These are phyloP conservation scores for Taeniopygia guttata DNA, from an alignment of 2,797 vertebrate species.

Conservation along the genomic window DNA sequence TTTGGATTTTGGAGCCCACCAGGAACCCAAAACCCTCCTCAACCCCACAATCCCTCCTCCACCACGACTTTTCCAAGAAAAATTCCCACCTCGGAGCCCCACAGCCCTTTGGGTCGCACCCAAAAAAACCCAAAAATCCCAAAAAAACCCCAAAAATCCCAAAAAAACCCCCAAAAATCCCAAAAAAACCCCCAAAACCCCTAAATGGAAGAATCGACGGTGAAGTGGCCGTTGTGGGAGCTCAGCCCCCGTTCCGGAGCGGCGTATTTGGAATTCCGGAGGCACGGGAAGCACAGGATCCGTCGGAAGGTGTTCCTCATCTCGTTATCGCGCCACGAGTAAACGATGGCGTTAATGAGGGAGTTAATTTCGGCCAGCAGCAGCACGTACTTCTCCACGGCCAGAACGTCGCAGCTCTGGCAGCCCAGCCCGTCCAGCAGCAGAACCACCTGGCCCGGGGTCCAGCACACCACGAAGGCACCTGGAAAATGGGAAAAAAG, in stretches of 20 bases:
- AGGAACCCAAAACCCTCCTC: too few relatives aligned
- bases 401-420: slow-evolving; percentile 74
- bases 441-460: slow-evolving; percentile 88
- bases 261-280: background rate
- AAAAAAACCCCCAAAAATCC: background rate
- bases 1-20: too few relatives aligned
- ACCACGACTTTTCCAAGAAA: too few relatives aligned
- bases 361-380: slow-evolving; percentile 93
- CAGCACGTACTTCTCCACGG: slow-evolving; percentile 88
- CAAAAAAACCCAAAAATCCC: too few relatives aligned
- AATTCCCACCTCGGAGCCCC: too few relatives aligned
- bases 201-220: slow-evolving; percentile 46
- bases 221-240: background rate
- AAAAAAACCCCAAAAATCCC: too few relatives aligned
- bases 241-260: background rate
- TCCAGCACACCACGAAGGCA: slow-evolving; percentile 94
- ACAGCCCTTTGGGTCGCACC: too few relatives aligned
- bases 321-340: slow-evolving; percentile 89
- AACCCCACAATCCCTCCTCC: too few relatives aligned
- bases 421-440: slow-evolving; percentile 86
- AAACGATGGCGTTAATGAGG: slow-evolving; percentile 88
- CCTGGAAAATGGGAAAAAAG: slow-evolving; percentile 71
- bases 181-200: too few relatives aligned
- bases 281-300: slow-evolving; percentile 81
- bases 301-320: slow-evolving; percentile 88